Evolutionary conservation across 2,888 invertebrate genomes (phyloP), one percentile per base, ranked within the genome.

Genomic region (Idaea biselata): DNA sequence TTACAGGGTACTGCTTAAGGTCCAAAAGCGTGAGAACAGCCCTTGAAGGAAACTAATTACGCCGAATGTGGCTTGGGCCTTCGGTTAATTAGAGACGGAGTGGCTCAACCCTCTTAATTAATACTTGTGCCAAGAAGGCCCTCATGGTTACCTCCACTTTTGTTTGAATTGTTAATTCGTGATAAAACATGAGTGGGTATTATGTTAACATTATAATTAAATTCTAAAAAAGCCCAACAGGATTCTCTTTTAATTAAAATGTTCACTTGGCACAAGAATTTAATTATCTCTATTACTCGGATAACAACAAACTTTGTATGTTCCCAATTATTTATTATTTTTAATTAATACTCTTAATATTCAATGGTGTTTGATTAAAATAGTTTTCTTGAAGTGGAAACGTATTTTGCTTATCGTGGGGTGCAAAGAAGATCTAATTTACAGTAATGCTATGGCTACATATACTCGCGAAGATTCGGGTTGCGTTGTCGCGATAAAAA

Each of bases 61-160:
- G 81, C 79, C 81, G 84, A 88, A 90, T 89, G 89, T 84, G 88
- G 89, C 85, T 80, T 83, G 89, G 91, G 88, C 86, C 89, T 90
- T 88, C 90, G 85, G 88, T 91, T 92, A 92, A 92, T 92, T 91
- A 91, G 91, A 90, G 87, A 82, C 83, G 78, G 86, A 88, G 88
- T 85, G 89, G 87, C 82, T 84, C 87, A 87, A 89, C 89, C 91
- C 91, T 89, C 89, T 89, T 91, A 91, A 92, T 92, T 90, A 91
- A 91, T 91, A 89, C 89, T 90, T 88, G 85, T 85, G 85, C 86
- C 86, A 84, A 83, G 82, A 80, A 83, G 81, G 82, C 84, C 84
- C 86, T 84, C 81, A 82, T 82, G 83, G 83, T 84, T 84, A 86
- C 84, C 86, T 83, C 81, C 73, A 75, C 81, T 89, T 89, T 88